These are phyloP conservation scores for Nematolebias whitei DNA, from an alignment of 2,113 vertebrate genomes.

Conservation along the genomic window DNA sequence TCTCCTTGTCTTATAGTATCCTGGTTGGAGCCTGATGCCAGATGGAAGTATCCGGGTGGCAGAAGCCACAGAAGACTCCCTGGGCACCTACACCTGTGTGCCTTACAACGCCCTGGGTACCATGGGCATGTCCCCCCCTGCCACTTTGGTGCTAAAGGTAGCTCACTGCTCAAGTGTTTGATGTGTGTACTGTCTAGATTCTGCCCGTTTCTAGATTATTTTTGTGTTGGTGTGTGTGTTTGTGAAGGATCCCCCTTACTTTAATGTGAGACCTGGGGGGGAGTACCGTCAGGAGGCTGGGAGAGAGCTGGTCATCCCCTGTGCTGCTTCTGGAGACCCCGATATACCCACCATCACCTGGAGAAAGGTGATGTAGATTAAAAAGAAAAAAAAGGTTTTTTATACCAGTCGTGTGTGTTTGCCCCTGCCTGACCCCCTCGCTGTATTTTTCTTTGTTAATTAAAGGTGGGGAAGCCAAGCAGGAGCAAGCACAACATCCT, in stretches of 20 bases:
- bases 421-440: constrained; percentile 2
- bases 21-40: constrained; percentile 93
- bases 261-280: constrained; percentile 99
- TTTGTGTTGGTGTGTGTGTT: constrained; percentile 30
- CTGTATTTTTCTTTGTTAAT: constrained; percentile 41
- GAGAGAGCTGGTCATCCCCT: constrained; percentile 97
- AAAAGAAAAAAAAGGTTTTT: background rate
- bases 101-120: constrained; percentile 99
- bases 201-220: background rate
- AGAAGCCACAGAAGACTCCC: constrained; percentile 97
- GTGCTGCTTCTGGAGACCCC: constrained; percentile 96
- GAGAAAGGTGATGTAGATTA: constrained; percentile 88
- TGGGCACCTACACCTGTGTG: constrained; percentile 99
- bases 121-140: constrained; percentile 98
- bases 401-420: background rate
- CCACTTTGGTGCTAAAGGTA: constrained; percentile 99
- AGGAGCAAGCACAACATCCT: constrained; percentile 98
- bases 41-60: constrained; percentile 97
- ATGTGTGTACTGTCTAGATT: background rate
- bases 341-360: constrained; percentile 94
- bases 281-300: constrained; percentile 99
- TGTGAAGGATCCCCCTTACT: constrained; percentile 95
- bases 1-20: constrained; percentile 79
- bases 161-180: background rate
- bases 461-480: constrained; percentile 98